phyloP scores from a whole-genome alignment of 2,797 vertebrate species.

The Pangasius sanitwongsei region DNA sequence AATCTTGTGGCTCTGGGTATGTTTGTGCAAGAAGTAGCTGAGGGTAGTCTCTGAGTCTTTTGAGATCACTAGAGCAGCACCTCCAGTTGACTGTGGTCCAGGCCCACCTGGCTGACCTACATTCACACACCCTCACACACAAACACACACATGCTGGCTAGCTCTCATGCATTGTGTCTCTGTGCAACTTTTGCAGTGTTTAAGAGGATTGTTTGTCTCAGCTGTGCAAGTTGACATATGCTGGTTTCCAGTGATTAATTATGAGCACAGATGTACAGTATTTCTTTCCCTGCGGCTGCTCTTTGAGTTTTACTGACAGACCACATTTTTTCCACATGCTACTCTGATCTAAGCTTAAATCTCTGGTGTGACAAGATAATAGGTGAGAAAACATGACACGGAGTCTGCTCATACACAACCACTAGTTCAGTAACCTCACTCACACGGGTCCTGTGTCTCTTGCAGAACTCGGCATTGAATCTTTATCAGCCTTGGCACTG shows the following conservation, averaged over 20 bases:
- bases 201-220: background rate
- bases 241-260: conserved; percentile 33
- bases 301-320: background rate
- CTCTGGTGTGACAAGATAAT: conserved; percentile 37
- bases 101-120: conserved; percentile 75
- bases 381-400: conserved; percentile 23
- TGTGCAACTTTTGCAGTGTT: background rate
- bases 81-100: conserved; percentile 69
- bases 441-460: background rate
- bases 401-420: conserved; percentile 11
- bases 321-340: conserved; percentile 31
- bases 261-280: conserved; percentile 17
- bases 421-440: background rate
- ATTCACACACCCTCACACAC: conserved; percentile 56
- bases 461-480: background rate
- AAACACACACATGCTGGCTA: conserved; percentile 5
- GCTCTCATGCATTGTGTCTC: background rate
- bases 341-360: conserved; percentile 30
- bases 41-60: conserved; percentile 20
- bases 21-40: conserved; percentile 4
- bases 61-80: conserved; percentile 4
- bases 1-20: background rate
- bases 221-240: conserved; percentile 15
- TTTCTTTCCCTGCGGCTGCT: background rate
- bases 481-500: background rate